A percentile compares a stretch with the other conserved stretches of the same genome.
Conservation (phyloP, 2,797 vertebrate species). For the Rachycentron canadum region DNA sequence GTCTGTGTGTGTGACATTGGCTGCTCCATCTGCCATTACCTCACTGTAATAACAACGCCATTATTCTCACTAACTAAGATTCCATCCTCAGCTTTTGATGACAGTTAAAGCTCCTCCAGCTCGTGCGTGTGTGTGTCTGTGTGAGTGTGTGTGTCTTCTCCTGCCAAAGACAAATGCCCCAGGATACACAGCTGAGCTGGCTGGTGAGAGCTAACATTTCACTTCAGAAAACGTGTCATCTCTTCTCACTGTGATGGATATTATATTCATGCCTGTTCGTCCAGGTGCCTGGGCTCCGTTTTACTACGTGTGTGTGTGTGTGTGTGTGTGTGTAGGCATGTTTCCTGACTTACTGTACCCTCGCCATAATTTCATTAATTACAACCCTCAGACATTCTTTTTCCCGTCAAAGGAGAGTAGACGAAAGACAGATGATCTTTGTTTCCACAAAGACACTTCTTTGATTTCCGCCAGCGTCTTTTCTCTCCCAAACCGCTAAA, state of each 20-base stretch:
- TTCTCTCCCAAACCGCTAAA: slow-evolving; percentile 52
- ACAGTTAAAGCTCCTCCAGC: slow-evolving; percentile 60
- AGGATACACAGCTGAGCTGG: slow-evolving; percentile 62
- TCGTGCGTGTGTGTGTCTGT: slow-evolving; percentile 27
- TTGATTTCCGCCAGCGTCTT: slow-evolving; percentile 63
- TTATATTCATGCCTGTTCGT: slow-evolving; percentile 57
- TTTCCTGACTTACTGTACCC: slow-evolving; percentile 51
- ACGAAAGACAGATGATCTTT: slow-evolving; percentile 65
- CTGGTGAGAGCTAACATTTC: slow-evolving; percentile 58
- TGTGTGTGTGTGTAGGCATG: slow-evolving; percentile 12
- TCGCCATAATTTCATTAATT: slow-evolving; percentile 71
- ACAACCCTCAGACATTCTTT: slow-evolving; percentile 56
- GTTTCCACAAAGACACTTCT: slow-evolving; percentile 54
- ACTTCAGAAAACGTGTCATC: slow-evolving; percentile 61
- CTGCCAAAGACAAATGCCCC: slow-evolving; percentile 55
- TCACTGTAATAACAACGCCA: slow-evolving; percentile 78
- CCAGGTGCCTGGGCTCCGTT: slow-evolving; percentile 53
- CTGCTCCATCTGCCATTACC: slow-evolving; percentile 69
- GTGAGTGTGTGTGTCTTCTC: slow-evolving; percentile 34
- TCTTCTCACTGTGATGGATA: slow-evolving; percentile 61
- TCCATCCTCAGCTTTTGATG: slow-evolving; percentile 66
- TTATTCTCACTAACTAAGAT: slow-evolving; percentile 71
- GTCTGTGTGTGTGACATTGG: slow-evolving; percentile 44
- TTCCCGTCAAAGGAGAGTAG: slow-evolving; percentile 52
- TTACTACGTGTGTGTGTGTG: slow-evolving; percentile 20